These are phyloP conservation scores for Chrysolina oricalcia DNA, from an alignment of 2,888 invertebrate genomes.

Conservation along the genomic window DNA sequence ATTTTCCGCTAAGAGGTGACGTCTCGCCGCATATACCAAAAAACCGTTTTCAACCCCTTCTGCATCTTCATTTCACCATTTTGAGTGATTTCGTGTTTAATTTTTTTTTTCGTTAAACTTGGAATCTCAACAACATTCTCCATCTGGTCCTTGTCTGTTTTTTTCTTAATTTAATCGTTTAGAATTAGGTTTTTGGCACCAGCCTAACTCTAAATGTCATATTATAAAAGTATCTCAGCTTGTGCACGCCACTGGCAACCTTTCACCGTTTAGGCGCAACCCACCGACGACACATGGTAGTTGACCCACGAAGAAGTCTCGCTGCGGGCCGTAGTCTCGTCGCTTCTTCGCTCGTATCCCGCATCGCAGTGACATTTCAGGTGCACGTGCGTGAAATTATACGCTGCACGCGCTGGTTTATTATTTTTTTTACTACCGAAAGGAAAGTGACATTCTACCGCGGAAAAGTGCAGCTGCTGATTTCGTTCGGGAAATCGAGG, in stretches of 20 bases:
- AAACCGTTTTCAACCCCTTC: too few species aligned
- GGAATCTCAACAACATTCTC: too few species aligned
- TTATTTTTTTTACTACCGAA: background rate
- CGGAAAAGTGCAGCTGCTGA: conserved; percentile 3
- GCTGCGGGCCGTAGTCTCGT: conserved; percentile 7
- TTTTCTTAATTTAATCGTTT: too few species aligned
- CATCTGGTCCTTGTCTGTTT: too few species aligned
- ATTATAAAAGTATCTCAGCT: too few species aligned
- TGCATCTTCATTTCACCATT: too few species aligned
- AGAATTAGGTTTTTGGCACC: too few species aligned
- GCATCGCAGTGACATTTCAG: conserved; percentile 11
- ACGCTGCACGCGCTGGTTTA: background rate
- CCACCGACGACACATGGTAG: conserved; percentile 6
- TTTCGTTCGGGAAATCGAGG: background rate
- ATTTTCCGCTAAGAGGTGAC: too few species aligned
- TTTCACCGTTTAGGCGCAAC: background rate
- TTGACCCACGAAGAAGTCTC: conserved; percentile 7
- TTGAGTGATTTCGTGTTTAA: too few species aligned
- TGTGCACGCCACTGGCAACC: conserved; percentile 6
- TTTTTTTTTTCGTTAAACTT: too few species aligned
- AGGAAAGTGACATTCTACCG: background rate
- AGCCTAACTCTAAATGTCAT: too few species aligned
- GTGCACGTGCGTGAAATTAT: conserved; percentile 11
- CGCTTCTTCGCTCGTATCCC: background rate
- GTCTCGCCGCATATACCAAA: too few species aligned